Evolutionary conservation across 2,797 vertebrate genomes (phyloP), one percentile per base, ranked within the genome.

Genomic region (Helostoma temminkii): DNA sequence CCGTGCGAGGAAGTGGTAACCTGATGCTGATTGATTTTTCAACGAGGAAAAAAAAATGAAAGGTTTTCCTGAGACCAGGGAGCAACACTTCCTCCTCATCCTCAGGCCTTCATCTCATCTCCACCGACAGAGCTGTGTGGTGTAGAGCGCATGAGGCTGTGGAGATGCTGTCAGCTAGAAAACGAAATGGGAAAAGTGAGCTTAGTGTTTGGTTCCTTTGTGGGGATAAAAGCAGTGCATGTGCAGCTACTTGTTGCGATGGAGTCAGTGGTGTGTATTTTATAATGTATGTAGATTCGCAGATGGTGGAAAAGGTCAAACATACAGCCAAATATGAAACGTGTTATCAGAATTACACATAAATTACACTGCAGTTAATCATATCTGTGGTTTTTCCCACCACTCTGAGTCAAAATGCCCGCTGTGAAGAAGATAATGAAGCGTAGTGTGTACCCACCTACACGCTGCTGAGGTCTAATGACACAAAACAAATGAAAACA

Each of bases 81-180:
- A 86, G 66, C 36, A 67, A 37, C 50, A 39, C 63, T 8, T 45
- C 41, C 5, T 57, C 68, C 9, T 74, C 70, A 32, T 84, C 79
- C 71, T 77, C 76, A 30, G 76, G 79, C 72, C 82, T 74, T 71
- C 70, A 54, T 65, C 61, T 26, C 47, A 37, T 46, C 46, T 66
- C 30, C 69, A 50, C 64, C 67, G 34, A 48, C 45, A 62, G 58
- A 19, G 21, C 37, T 73, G 66, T 73, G 64, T 76, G 61, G 62
- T 71, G 55, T n/a, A 58, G 71, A 57, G 67, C 53, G 71, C 66
- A 55, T 30, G 48, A 46, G 3, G 64, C 78, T 74, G 49, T 15
- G 24, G 58, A 70, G 62, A 75, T 36, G 41, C 67, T 63, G 68
- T 82, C 88, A 85, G 73, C 60, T 73, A 76, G 81, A 81, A 70